Evolutionary conservation across 2,888 invertebrate species (phyloP).

Genomic region (Ecdyonurus torrentis): DNA sequence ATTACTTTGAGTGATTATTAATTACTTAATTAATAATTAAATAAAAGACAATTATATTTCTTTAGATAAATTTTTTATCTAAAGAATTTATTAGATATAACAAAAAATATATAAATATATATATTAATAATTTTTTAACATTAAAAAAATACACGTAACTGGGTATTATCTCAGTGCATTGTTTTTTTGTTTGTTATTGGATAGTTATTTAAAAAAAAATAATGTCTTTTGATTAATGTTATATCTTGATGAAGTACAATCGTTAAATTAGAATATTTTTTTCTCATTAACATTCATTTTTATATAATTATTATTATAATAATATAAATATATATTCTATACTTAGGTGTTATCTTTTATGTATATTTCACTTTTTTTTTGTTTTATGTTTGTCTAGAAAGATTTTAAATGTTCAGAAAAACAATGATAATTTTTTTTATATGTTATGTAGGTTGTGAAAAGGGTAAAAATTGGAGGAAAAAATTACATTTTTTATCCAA

Average conservation of each 20-base stretch:
- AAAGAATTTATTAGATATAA: too few relatives aligned
- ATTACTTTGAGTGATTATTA: not conserved
- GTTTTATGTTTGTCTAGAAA: not conserved
- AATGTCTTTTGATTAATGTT: not conserved
- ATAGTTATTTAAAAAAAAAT: too few relatives aligned
- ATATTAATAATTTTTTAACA: not conserved
- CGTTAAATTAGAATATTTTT: not conserved
- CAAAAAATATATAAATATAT: not conserved
- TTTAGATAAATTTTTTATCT: not conserved
- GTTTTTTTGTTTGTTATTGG: too few relatives aligned
- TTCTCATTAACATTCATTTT: not conserved
- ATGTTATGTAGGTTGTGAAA: too few relatives aligned
- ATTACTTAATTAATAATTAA: not conserved
- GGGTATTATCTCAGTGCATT: too few relatives aligned
- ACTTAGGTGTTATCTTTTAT: too few relatives aligned
- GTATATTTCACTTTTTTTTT: not conserved
- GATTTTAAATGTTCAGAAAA: too few relatives aligned
- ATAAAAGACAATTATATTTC: not conserved
- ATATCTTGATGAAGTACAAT: conserved; percentile 3
- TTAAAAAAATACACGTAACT: not conserved
- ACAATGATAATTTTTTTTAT: too few relatives aligned
- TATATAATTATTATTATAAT: too few relatives aligned
- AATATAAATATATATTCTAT: too few relatives aligned
- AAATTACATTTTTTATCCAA: too few relatives aligned
- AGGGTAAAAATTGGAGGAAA: too few relatives aligned